Conservation (phyloP, 1,140 invertebrate species). For the Berghia stephanieae region DNA sequence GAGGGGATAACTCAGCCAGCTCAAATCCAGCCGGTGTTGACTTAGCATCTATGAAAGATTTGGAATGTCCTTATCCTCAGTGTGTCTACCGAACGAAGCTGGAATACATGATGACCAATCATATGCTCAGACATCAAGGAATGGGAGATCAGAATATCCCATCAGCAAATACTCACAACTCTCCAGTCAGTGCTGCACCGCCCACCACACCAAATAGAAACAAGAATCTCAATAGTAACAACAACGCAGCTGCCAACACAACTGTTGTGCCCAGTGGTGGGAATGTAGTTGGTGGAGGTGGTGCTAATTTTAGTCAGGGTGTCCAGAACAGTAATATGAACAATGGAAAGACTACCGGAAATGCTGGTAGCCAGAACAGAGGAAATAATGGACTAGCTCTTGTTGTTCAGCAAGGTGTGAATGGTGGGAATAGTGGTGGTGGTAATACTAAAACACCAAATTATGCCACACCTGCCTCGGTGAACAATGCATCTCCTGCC, state of each 20-base stretch:
- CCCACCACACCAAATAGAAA: no score
- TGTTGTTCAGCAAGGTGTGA: slow-evolving; percentile 2
- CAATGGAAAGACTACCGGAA: background rate
- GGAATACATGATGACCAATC: slow-evolving; percentile 36
- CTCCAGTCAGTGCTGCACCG: no score
- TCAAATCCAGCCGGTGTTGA: no score
- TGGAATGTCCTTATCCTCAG: slow-evolving; percentile 31
- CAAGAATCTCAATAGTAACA: no score
- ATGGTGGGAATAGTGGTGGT: slow-evolving; percentile 16
- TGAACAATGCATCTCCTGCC: background rate
- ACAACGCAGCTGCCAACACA: background rate
- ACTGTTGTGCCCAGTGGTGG: background rate
- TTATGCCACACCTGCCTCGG: no score
- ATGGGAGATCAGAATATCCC: background rate
- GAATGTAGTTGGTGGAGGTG: slow-evolving; percentile 6
- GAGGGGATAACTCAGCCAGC: no score
- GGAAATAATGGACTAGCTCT: no score
- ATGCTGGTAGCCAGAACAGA: background rate
- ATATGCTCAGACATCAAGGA: slow-evolving; percentile 33
- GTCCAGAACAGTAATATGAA: background rate
- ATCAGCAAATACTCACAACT: background rate
- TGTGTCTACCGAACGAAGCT: slow-evolving; percentile 32
- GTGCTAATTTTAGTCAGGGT: background rate
- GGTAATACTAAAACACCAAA: no score
- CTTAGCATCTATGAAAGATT: no score